Base-by-base conservation (phyloP, 1,140 invertebrate genomes). In the Lucilia cuprina region DNA sequence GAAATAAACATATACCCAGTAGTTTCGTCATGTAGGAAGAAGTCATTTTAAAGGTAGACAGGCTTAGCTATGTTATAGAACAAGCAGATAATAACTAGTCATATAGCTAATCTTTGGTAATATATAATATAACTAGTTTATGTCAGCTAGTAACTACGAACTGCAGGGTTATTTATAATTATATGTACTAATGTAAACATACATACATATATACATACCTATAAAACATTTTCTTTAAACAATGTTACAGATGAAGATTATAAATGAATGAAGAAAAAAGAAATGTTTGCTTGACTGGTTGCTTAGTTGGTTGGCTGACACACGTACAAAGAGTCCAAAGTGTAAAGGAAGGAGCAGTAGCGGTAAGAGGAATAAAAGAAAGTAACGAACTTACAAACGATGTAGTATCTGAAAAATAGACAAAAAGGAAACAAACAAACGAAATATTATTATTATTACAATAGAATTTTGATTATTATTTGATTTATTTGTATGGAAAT, bases 401-500 rank as follows among this genome's bases (percentile, higher is more conserved):
- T n/a, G 55, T n/a, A 60, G 55, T n/a, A 60, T 70, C 65, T 70
- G 65, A 0, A 70, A 70, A 21, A 70, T 10, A 60, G 14, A 60
- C 9, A 21, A 19, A n/a, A 25, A 70, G 19, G 21, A 70, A 70
- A 21, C n/a, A 70, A 7, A 70, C 65, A 70, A 55, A 21, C 65
- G n/a, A 70, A 60, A 60, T 10, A 70, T 70, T 19, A 70, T 70
- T 70, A 60, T 70, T 70, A 60, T n/a, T 60, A 60, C 65, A 70
- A 70, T 70, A 70, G n/a, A 70, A 70, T 70, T 70, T 70, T 70
- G 65, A 70, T 70, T 70, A 70, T 70, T 21, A 70, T 70, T 70
- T 70, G 65, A 70, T 70, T 70, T 70, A 70, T 60, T 60, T 60
- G 55, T 21, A 70, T 25, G n/a, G n/a, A 70, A 70, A 70, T 41